These are phyloP conservation scores for Spea multiplicata DNA, from an alignment of 2,113 vertebrate genomes.

Conservation along the genomic window DNA sequence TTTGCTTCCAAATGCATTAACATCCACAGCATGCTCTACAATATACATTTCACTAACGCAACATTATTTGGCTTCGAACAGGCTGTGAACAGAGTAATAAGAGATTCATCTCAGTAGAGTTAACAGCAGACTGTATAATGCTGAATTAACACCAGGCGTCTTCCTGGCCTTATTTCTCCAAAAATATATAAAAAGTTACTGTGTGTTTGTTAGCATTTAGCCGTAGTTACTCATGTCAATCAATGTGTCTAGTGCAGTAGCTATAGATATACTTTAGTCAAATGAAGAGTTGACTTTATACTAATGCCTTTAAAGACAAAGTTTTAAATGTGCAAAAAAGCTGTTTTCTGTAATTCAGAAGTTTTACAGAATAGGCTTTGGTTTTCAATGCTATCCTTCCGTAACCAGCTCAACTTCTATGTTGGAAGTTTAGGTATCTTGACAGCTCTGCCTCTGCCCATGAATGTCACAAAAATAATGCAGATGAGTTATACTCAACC, in stretches of 20 bases:
- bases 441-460: too few species aligned
- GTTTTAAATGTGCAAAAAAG: too few species aligned
- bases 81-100: not conserved
- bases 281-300: not conserved
- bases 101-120: slow-evolving; percentile 7
- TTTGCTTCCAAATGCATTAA: slow-evolving; percentile 25
- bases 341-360: too few species aligned
- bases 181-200: not conserved
- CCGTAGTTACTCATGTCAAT: not conserved
- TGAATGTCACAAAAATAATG: too few species aligned
- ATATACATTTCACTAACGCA: slow-evolving; percentile 31
- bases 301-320: not conserved
- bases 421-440: too few species aligned
- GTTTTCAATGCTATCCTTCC: too few species aligned
- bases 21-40: slow-evolving; percentile 13
- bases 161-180: not conserved
- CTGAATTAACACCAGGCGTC: slow-evolving; percentile 6
- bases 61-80: slow-evolving; percentile 6
- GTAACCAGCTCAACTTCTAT: too few species aligned
- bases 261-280: not conserved
- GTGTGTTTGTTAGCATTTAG: not conserved
- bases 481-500: too few species aligned
- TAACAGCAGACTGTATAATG: slow-evolving; percentile 20
- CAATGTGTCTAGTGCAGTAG: not conserved
- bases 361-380: too few species aligned